phyloP scores from a whole-genome alignment of 2,113 vertebrate species.

The Hassar affinis region DNA sequence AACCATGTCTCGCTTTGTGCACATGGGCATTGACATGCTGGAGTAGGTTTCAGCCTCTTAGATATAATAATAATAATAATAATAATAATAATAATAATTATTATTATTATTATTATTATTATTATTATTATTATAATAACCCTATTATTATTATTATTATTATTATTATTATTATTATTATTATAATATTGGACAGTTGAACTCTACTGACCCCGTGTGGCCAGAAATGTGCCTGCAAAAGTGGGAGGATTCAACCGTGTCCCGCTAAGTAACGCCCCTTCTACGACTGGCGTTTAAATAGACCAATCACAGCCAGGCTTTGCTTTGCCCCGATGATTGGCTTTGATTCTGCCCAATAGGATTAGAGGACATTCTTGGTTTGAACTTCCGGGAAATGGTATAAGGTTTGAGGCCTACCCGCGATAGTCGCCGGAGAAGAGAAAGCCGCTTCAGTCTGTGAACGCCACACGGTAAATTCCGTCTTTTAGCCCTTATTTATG shows the following conservation, averaged over 20 bases:
- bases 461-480: slow-evolving; percentile 37
- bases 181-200: too few species aligned
- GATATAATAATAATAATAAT: too few species aligned
- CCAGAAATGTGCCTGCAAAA: not conserved
- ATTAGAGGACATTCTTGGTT: not conserved
- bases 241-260: not conserved
- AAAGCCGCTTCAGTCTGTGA: slow-evolving; percentile 24
- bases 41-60: too few species aligned
- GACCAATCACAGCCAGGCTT: slow-evolving; percentile 20
- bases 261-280: not conserved
- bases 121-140: too few species aligned
- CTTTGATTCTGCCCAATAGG: slow-evolving; percentile 43
- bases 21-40: too few species aligned
- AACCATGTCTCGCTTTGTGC: too few species aligned
- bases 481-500: not conserved
- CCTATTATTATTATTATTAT: too few species aligned
- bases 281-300: slow-evolving; percentile 5
- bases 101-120: too few species aligned
- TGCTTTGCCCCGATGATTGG: not conserved
- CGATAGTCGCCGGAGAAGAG: slow-evolving; percentile 32
- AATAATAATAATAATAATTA: too few species aligned
- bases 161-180: too few species aligned
- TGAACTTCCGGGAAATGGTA: slow-evolving; percentile 48
- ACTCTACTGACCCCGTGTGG: slow-evolving; percentile 41
- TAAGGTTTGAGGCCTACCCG: slow-evolving; percentile 48